These are phyloP conservation scores for Phalacrocorax pelagicus DNA, from an alignment of 2,113 vertebrate genomes.

Conservation along the genomic window DNA sequence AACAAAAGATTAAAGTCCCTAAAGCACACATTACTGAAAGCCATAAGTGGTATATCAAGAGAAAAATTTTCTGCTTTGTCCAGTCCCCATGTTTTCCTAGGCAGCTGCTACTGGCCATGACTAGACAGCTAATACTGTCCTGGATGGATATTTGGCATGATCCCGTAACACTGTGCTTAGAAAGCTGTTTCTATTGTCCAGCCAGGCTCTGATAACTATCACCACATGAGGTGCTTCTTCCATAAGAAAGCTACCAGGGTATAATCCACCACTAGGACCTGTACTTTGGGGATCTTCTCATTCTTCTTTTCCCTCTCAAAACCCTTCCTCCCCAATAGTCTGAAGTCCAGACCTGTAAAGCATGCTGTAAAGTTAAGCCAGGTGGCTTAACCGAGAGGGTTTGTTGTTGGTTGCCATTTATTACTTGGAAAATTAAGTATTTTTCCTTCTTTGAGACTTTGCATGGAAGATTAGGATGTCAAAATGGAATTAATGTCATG, in stretches of 20 bases:
- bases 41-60: neutral
- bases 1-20: constrained; percentile 5
- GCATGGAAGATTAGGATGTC: neutral
- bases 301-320: neutral
- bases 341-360: neutral
- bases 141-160: neutral
- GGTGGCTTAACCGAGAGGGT: neutral
- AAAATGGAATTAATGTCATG: neutral
- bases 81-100: neutral
- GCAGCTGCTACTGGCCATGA: neutral
- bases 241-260: neutral
- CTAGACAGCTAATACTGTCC: neutral
- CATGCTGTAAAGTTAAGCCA: neutral
- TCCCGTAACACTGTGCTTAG: neutral
- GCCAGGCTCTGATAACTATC: neutral
- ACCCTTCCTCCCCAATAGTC: neutral
- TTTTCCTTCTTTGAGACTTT: neutral
- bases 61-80: neutral
- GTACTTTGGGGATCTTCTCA: neutral
- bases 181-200: neutral
- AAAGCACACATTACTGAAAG: constrained; percentile 2
- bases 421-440: neutral
- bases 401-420: neutral
- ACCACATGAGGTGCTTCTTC: neutral
- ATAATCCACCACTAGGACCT: neutral